Evolutionary conservation across 2,113 vertebrate species (phyloP), one percentile per base, ranked within the genome.

Genomic region (Actinemys pallida): DNA sequence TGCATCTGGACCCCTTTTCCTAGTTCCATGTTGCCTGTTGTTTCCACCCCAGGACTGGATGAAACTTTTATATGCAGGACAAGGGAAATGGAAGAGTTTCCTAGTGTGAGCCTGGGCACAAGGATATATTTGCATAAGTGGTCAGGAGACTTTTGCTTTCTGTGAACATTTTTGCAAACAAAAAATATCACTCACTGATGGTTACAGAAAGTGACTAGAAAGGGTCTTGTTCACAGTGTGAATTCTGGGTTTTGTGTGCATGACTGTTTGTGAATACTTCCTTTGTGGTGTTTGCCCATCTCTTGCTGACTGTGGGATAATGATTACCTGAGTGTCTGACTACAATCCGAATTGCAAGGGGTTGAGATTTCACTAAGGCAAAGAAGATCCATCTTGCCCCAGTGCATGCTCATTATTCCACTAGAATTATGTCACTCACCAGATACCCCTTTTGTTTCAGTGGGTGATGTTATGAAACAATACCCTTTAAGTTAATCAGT

Each of bases 391-490:
- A 83, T 92, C 94, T 98, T 96, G 94, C 93, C 83, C 82, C 86
- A 95, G 47, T 94, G 94, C 92, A 85, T 86, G 93, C 79, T 95
- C 92, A 87, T 72, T 93, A 39, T 96, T 97, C 98, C 91, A 82
- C 50, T 57, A 76, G 76, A 93, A 96, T 98, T 94, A 96, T 96
- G 97, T 97, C 96, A 98, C 93, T 97, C 95, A 96, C 92, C n/a
- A 95, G 91, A 92, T 90, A 54, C 1, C 87, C 90, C 84, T 96
- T 98, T 96, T 98, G 92, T 97, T 97, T 96, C 88, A 90, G 90
- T 82, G 47, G 72, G 81, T 91, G 92, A 96, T 96, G 96, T 93
- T 95, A 97, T 89, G 96, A 98, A 98, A 97, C 95, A 97, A 96
- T 96, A 94, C 90, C 83, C 94, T 97, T 92, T n/a, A 62, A 95